Evolutionary conservation across 2,888 invertebrate species (phyloP), one percentile per base, ranked within the genome.

Genomic region (Lasioglossum marginatum): DNA sequence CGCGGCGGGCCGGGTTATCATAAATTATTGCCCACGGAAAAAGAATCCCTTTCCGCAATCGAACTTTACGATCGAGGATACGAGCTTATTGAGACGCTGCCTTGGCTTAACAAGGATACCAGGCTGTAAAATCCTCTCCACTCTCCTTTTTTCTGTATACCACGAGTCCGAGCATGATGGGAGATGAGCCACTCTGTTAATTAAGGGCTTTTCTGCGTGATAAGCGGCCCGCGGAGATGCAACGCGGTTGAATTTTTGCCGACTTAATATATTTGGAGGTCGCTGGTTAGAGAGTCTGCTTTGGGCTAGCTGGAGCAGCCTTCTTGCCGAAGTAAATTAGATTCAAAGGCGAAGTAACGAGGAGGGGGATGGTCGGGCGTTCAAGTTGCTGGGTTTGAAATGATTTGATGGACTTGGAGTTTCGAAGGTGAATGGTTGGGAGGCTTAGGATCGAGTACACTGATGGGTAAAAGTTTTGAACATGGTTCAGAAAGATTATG

Each of bases 21-120:
- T 83, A 83, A 87, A 88, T 88, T 88, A 82, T 85, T 82, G 80
- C 48, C 78, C 43, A 70, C 70, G 77, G 77, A 43, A 80, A 88
- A 77, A 78, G 72, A 79, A 83, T 83, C 79, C 79, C 73, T 76
- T 78, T 79, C 77, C 71, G 83, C 78, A 74, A 88, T 85, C 88
- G 82, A 78, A 81, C 63, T 81, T 83, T 80, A 85, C 82, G 82
- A 88, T 88, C 88, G 84, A 63, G 57, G 77, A 48, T 14, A 74
- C 10, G 45, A 72, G 74, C 88, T 85, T 85, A 88, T 88, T 88
- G 85, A 85, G 82, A 82, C 77, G 82, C 87, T 66, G 76, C 72
- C 70, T 79, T 78, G 68, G 74, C 76, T 83, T 87, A 80, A 87
- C 83, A 83, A 81, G 87, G 83, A 77, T 74, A 60, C 72, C 40